A percentile compares a stretch with the other conserved stretches of the same genome.
Conservation (phyloP, 2,113 vertebrate genomes). For the Bombycilla garrulus region DNA sequence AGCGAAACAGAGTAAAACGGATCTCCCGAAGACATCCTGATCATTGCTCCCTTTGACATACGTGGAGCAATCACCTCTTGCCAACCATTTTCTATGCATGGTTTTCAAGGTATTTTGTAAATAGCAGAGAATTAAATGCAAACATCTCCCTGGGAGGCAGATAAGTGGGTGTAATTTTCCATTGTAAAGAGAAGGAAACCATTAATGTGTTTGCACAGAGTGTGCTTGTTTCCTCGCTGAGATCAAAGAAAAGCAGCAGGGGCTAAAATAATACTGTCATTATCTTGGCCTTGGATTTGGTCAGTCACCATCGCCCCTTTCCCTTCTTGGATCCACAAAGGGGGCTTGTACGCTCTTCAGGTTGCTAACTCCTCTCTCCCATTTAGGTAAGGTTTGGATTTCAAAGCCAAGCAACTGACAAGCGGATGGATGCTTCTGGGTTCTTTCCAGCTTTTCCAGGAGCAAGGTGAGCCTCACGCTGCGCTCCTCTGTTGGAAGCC, state of each 20-base stretch:
- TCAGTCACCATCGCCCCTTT: background rate
- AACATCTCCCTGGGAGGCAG: background rate
- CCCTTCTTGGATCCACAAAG: background rate
- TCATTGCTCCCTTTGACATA: background rate
- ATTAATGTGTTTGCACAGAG: background rate
- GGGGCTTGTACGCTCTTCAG: background rate
- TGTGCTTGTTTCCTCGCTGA: background rate
- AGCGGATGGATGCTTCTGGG: background rate
- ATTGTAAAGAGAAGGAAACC: background rate
- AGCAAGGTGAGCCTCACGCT: background rate
- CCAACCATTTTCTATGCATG: background rate
- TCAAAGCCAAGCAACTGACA: background rate
- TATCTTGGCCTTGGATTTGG: background rate
- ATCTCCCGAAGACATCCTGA: background rate
- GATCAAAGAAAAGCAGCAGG: background rate
- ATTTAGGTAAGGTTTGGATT: background rate
- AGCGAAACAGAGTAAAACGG: background rate
- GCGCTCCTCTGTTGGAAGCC: background rate
- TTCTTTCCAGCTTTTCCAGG: background rate
- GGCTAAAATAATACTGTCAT: background rate
- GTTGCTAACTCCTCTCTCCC: background rate
- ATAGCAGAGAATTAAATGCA: background rate
- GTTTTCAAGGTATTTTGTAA: background rate
- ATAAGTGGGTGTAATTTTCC: constrained; percentile 10
- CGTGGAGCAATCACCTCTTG: accelerated